Percentiles rank a stretch among this genome's conserved stretches.
These are phyloP conservation scores for Podarcis lilfordi DNA, from an alignment of 2,797 vertebrate genomes.

Conservation along the genomic window DNA sequence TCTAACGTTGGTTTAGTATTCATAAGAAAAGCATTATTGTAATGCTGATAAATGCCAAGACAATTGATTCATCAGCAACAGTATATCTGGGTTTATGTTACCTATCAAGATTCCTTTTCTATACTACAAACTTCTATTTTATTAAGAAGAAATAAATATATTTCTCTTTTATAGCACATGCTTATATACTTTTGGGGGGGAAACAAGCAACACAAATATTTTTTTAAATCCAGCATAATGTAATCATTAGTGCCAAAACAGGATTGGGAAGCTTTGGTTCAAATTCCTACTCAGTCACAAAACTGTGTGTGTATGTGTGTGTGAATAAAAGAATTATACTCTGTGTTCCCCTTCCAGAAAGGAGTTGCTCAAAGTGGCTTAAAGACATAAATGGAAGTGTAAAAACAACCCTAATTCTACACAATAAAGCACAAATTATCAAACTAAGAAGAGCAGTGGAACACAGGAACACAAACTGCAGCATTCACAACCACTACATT, in stretches of 20 bases:
- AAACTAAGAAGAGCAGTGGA: no score
- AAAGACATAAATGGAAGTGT: no score
- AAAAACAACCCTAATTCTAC: no score
- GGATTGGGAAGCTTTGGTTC: background rate
- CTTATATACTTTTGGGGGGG: background rate
- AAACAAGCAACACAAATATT: background rate
- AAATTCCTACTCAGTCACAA: background rate
- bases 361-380: no score
- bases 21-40: constrained; percentile 34
- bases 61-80: constrained; percentile 32
- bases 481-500: no score
- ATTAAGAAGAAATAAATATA: background rate
- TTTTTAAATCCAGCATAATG: background rate
- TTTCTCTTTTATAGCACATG: background rate
- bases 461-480: no score
- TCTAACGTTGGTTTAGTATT: constrained; percentile 29
- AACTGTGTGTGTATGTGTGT: background rate
- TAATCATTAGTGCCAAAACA: background rate
- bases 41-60: constrained; percentile 35
- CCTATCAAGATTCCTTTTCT: constrained; percentile 17
- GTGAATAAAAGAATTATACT: no score
- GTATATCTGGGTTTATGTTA: constrained; percentile 33
- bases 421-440: no score
- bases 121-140: background rate
- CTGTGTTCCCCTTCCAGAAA: no score